These are phyloP conservation scores for Lagorchestes hirsutus DNA, from an alignment of 2,797 vertebrate species.

Conservation along the genomic window DNA sequence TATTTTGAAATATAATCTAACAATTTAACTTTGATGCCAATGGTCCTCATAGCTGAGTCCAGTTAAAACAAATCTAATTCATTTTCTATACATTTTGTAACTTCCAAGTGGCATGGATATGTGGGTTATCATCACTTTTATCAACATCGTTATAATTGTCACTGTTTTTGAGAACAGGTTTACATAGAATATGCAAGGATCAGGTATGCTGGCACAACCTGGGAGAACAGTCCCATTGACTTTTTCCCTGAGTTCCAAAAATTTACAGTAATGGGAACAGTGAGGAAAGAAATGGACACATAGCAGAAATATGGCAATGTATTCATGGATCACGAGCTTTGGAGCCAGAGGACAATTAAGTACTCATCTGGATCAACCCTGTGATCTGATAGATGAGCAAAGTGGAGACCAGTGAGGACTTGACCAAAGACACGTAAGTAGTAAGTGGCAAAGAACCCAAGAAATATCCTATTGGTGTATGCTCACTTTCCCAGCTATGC, in stretches of 20 bases:
- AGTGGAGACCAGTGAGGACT: background rate
- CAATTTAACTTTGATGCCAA: background rate
- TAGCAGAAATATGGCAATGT: background rate
- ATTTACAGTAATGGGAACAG: background rate
- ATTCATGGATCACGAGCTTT: background rate
- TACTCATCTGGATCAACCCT: background rate
- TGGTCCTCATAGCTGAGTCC: background rate
- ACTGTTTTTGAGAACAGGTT: background rate
- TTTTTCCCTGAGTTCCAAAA: background rate
- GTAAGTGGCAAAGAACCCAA: background rate
- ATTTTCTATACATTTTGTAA: background rate
- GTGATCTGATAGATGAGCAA: background rate
- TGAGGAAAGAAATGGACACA: background rate
- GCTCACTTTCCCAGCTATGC: background rate
- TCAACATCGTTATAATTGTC: background rate
- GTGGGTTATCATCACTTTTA: background rate
- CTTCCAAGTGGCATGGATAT: background rate
- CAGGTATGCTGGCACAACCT: background rate
- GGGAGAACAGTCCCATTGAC: background rate
- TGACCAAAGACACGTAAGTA: background rate
- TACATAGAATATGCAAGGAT: background rate
- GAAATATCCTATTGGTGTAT: background rate
- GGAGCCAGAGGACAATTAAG: background rate
- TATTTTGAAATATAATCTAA: background rate
- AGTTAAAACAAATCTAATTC: background rate